Evolutionary conservation across 1,140 invertebrate genomes (phyloP), one percentile per base, ranked within the genome.

Genomic region (Radopholus similis): DNA sequence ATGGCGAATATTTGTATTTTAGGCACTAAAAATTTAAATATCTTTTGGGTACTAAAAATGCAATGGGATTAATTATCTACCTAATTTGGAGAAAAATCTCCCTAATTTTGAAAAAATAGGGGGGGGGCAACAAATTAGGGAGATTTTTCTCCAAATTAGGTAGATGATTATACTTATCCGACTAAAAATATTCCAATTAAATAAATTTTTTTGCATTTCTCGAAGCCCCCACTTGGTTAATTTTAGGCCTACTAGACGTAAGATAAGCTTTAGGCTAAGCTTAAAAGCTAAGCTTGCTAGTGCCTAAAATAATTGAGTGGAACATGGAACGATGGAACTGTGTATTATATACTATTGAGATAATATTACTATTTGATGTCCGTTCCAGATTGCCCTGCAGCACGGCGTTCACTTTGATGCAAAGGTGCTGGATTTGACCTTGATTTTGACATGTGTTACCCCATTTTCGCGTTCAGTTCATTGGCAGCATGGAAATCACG

Each of bases 331-430:
- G 6, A 49, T 23, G 30, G 3, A 5, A 4, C 3, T 49, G 8
- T 6, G 30, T 18, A 47, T 47, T 47, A 18, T 47, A 47, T 4
- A 47, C 18, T 18, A 2, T 2, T 47, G 2, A 47, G 2, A 47
- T 18, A 2, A 47, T n/a, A 13, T n/a, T 42, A 42, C 28, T 49
- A 21, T 56, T 34, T 40, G 13, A 35, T 57, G 21, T 37, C 0
- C 40, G 34, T 32, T 47, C 47, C 3, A 21, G 6, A 30, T 96
- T 84, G 92, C 93, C 51, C 97, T 96, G 84, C 89, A 93, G 73
- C 91, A 95, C 85, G 94, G 94, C 67, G 95, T 97, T 83, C 89
- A 89, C 78, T 97, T 96, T 86, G 90, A 93, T 84, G 93, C 92
- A 64, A 97, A 97, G 91, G 94, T 97, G 86, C 84, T 53, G 53